Conservation (phyloP, 2,113 vertebrate genomes). For the Colossoma macropomum region DNA sequence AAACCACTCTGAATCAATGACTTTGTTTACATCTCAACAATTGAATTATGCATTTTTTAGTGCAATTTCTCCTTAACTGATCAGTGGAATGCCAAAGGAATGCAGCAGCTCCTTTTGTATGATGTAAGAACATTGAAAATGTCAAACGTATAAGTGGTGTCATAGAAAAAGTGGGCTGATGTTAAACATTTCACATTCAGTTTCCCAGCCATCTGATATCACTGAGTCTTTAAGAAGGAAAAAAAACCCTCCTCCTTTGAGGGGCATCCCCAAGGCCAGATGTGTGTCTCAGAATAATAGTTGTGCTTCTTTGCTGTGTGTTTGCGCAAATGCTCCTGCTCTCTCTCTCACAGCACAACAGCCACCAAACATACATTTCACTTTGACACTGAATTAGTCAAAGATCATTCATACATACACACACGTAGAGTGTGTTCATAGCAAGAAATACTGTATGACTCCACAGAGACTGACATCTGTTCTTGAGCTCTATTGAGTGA, state of each 20-base stretch:
- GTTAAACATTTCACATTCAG: not conserved
- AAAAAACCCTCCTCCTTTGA: not conserved
- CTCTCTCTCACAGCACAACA: not conserved
- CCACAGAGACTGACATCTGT: not conserved
- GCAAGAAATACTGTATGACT: not conserved
- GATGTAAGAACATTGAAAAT: not conserved
- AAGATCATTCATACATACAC: not conserved
- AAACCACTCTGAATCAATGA: too few species aligned
- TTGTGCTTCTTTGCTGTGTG: not conserved
- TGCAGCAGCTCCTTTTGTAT: not conserved
- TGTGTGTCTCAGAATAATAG: slow-evolving; percentile 13
- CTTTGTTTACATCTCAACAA: too few species aligned
- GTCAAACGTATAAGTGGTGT: not conserved
- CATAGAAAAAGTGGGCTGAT: too few species aligned
- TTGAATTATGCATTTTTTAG: too few species aligned
- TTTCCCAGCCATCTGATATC: not conserved
- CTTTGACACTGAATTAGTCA: not conserved
- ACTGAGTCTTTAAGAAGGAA: not conserved
- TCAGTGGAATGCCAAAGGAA: not conserved
- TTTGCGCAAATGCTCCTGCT: not conserved
- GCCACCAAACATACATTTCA: not conserved
- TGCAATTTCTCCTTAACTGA: not conserved
- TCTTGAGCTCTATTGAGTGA: not conserved
- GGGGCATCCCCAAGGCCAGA: not conserved
- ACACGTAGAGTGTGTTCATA: not conserved